Evolutionary conservation across 2,888 invertebrate species (phyloP).

Genomic region (Eristalinus sepulchralis): DNA sequence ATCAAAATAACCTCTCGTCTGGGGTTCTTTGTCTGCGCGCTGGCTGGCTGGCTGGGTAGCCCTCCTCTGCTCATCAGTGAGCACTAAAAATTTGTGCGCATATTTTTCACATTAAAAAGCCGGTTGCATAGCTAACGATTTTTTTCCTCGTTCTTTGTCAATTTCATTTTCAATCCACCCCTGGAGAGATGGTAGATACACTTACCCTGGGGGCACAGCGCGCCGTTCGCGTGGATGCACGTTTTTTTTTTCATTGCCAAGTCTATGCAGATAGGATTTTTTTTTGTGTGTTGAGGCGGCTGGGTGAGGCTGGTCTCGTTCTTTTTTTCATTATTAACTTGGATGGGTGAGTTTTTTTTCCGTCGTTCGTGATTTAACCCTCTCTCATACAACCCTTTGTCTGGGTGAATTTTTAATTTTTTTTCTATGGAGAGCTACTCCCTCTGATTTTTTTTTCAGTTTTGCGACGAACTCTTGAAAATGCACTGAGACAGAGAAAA

Average conservation of each 20-base stretch:
- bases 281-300: slow-evolving; percentile 27
- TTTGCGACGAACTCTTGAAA: slow-evolving; percentile 32
- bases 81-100: slow-evolving; percentile 72
- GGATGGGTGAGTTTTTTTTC: slow-evolving; percentile 70
- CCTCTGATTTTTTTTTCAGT: slow-evolving; percentile 68
- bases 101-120: slow-evolving; percentile 79
- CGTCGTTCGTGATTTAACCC: slow-evolving; percentile 69
- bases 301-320: slow-evolving; percentile 25
- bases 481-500: slow-evolving; percentile 43
- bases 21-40: not conserved
- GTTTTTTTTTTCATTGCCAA: slow-evolving; percentile 11
- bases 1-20: slow-evolving; percentile 63
- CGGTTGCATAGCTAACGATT: slow-evolving; percentile 61
- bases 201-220: slow-evolving; percentile 7
- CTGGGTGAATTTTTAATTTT: slow-evolving; percentile 74
- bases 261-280: slow-evolving; percentile 64
- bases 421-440: slow-evolving; percentile 34
- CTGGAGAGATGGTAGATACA: slow-evolving; percentile 28
- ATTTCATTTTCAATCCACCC: slow-evolving; percentile 52
- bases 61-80: slow-evolving; percentile 44
- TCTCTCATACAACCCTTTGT: slow-evolving; percentile 76
- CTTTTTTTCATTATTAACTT: slow-evolving; percentile 77
- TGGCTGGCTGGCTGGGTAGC: not conserved
- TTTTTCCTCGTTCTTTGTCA: slow-evolving; percentile 55
- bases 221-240: slow-evolving; percentile 48